A percentile compares a stretch with the other conserved stretches of the same genome.
These are phyloP conservation scores for Linnaemya vulpina DNA, from an alignment of 2,888 invertebrate species.

Conservation along the genomic window DNA sequence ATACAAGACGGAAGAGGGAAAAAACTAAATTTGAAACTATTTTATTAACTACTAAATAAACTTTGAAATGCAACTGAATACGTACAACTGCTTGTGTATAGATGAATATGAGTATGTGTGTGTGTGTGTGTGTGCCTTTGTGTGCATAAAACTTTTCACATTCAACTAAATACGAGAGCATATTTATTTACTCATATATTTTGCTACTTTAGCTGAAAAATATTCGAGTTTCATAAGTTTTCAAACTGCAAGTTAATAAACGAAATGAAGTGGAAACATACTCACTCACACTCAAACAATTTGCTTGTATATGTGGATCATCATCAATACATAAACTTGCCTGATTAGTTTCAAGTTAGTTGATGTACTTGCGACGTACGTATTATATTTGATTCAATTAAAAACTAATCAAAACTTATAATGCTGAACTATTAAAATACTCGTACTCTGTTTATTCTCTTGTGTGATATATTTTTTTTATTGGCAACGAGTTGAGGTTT, in stretches of 20 bases:
- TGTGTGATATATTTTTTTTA: neutral
- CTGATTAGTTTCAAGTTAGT: slow-evolving; percentile 39
- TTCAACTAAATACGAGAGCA: slow-evolving; percentile 1
- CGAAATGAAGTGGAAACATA: slow-evolving; percentile 64
- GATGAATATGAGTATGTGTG: no score
- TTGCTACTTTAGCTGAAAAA: slow-evolving; percentile 14
- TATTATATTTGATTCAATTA: slow-evolving; percentile 70
- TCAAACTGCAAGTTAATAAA: slow-evolving; percentile 65
- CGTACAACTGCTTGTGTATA: neutral
- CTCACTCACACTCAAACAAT: neutral
- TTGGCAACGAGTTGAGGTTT: neutral
- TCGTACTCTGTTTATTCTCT: neutral
- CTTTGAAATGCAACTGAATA: slow-evolving; percentile 33
- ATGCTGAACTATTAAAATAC: slow-evolving; percentile 49
- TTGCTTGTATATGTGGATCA: neutral
- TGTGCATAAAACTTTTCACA: slow-evolving; percentile 13
- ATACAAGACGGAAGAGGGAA: neutral
- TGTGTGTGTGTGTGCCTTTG: neutral
- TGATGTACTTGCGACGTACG: neutral
- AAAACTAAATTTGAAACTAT: slow-evolving; percentile 51
- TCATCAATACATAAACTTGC: neutral
- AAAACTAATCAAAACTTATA: slow-evolving; percentile 71
- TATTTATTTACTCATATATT: slow-evolving; percentile 36
- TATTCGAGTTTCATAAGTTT: slow-evolving; percentile 57
- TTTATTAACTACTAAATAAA: slow-evolving; percentile 64